Percentiles rank a stretch among this genome's conserved stretches.
These are phyloP conservation scores for Muscicapa adusta DNA, from an alignment of 2,113 vertebrate genomes.

Conservation along the genomic window DNA sequence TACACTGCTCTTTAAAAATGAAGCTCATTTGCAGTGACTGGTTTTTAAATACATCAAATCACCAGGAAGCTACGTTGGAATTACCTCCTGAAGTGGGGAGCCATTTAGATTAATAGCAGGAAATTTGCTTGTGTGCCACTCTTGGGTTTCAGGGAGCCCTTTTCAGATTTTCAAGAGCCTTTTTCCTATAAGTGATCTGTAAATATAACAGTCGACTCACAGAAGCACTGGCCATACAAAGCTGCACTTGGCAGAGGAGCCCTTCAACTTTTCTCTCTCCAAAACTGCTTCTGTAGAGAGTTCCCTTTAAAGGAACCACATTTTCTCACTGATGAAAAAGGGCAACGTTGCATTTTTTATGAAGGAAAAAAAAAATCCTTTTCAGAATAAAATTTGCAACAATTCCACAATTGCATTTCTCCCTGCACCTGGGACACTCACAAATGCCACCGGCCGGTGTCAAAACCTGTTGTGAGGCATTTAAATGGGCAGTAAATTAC, in stretches of 20 bases:
- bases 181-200: neutral
- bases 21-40: neutral
- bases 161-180: neutral
- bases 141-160: neutral
- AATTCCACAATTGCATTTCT: neutral
- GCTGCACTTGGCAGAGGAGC: neutral
- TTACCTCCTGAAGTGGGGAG: neutral
- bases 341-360: constrained; percentile 44
- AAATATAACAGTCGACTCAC: neutral
- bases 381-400: constrained; percentile 9
- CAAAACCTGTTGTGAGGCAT: neutral
- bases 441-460: neutral
- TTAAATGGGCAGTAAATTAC: neutral
- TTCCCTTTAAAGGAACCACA: neutral
- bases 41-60: neutral
- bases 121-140: neutral
- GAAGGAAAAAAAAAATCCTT: neutral
- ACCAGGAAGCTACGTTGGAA: neutral
- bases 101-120: neutral
- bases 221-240: neutral
- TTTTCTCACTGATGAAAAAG: constrained; percentile 43
- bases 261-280: neutral
- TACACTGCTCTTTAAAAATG: neutral
- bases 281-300: neutral
- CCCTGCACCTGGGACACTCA: neutral